A percentile compares a stretch with the other conserved stretches of the same genome.
These are phyloP conservation scores for Caenorhabditis angaria DNA, from an alignment of 2,888 invertebrate genomes.

Conservation along the genomic window DNA sequence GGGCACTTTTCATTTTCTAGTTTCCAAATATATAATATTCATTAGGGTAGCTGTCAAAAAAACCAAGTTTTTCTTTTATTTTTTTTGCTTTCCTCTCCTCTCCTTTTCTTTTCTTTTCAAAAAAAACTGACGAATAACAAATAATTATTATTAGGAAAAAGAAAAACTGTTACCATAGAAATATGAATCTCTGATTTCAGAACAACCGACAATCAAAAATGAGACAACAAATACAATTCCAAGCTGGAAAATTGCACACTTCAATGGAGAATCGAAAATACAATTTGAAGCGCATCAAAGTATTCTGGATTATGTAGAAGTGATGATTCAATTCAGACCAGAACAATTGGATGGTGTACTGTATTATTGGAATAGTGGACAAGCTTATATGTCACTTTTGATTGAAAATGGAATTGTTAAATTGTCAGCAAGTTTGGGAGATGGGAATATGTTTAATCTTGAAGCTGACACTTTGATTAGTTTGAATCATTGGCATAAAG, in stretches of 20 bases:
- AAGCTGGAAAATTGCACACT: constrained; percentile 34
- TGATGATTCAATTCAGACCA: constrained; percentile 37
- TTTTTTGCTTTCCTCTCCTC: no score
- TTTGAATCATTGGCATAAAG: constrained; percentile 55
- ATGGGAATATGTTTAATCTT: constrained; percentile 13
- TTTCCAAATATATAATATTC: background rate
- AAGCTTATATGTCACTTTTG: constrained; percentile 43
- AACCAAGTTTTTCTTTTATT: background rate
- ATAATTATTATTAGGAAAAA: background rate
- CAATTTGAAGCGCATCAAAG: constrained; percentile 25
- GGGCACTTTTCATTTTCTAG: background rate
- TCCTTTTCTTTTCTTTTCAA: background rate
- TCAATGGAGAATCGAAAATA: constrained; percentile 22
- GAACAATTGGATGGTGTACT: constrained; percentile 40
- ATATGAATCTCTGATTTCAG: background rate
- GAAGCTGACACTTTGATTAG: constrained; percentile 49
- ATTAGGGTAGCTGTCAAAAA: background rate
- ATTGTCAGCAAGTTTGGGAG: constrained; percentile 49
- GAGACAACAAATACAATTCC: background rate
- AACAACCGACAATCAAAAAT: constrained; percentile 13
- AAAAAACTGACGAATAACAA: background rate
- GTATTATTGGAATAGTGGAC: constrained; percentile 48
- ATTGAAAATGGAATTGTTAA: constrained; percentile 45
- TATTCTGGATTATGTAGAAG: constrained; percentile 31
- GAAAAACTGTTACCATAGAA: background rate